These are phyloP conservation scores for Manis crassicaudata DNA, from an alignment of 2,797 vertebrate genomes.

Conservation along the genomic window DNA sequence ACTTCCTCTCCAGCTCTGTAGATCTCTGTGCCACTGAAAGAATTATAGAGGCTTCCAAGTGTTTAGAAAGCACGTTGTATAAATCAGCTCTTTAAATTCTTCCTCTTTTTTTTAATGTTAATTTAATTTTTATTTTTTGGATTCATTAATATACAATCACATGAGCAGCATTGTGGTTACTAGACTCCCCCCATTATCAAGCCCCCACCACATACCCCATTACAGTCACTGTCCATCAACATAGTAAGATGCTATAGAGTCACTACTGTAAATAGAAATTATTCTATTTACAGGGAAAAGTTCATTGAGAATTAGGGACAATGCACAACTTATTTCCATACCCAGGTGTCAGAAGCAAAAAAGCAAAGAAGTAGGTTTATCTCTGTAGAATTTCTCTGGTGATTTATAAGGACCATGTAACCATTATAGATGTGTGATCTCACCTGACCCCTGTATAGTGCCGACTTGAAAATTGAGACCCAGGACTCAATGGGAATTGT, in stretches of 20 bases:
- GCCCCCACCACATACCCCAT: no score
- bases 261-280: no score
- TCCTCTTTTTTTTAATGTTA: background rate
- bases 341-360: background rate
- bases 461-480: background rate
- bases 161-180: no score
- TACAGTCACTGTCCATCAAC: no score
- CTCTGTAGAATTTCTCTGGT: background rate
- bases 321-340: background rate
- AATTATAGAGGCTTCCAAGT: background rate
- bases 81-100: conserved; percentile 3
- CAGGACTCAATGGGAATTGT: background rate
- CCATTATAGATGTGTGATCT: background rate
- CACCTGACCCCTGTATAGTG: background rate
- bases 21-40: background rate
- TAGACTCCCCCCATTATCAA: no score
- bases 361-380: background rate
- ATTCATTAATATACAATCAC: no score
- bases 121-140: no score
- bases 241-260: no score
- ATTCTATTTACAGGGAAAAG: background rate
- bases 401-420: background rate
- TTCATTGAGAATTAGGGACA: conserved; percentile 19
- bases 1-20: background rate
- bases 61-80: background rate